phyloP scores from a whole-genome alignment of 2,888 invertebrate genomes.

The Ormyrus thymus region DNA sequence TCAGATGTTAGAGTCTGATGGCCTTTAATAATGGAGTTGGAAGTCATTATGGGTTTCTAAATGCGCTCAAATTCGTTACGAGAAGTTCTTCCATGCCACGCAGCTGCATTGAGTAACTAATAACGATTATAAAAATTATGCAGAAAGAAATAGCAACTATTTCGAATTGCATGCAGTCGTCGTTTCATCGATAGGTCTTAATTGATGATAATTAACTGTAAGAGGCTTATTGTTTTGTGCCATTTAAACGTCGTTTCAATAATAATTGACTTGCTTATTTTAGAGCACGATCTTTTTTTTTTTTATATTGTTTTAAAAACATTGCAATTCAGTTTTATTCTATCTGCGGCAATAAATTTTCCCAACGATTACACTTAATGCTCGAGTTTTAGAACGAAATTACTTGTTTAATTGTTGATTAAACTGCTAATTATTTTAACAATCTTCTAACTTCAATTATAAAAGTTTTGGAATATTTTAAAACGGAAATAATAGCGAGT shows the following conservation, averaged over 20 bases:
- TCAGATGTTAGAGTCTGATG: conserved; percentile 39
- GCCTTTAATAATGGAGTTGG: conserved; percentile 27
- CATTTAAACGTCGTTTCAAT: conserved; percentile 21
- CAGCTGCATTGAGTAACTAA: neutral
- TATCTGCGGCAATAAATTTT: too few species aligned
- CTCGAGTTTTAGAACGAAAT: too few species aligned
- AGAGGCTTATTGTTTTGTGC: conserved; percentile 20
- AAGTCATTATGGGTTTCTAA: conserved; percentile 18
- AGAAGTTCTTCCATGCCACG: neutral
- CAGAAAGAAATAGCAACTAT: conserved; percentile 6
- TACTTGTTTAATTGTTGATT: neutral
- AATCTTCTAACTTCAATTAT: neutral
- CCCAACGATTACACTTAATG: too few species aligned
- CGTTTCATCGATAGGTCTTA: conserved; percentile 43
- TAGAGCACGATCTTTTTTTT: too few species aligned
- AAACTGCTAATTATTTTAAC: too few species aligned
- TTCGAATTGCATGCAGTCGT: conserved; percentile 18
- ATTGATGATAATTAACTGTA: conserved; percentile 38
- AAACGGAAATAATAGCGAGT: too few species aligned
- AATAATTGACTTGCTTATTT: neutral
- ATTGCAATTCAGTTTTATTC: too few species aligned
- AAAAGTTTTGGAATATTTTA: neutral
- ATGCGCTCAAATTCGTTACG: conserved; percentile 16
- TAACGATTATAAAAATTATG: neutral
- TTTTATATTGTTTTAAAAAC: too few species aligned